Evolutionary conservation across 2,113 vertebrate genomes (phyloP), one percentile per base, ranked within the genome.

Genomic region (Zootoca vivipara): DNA sequence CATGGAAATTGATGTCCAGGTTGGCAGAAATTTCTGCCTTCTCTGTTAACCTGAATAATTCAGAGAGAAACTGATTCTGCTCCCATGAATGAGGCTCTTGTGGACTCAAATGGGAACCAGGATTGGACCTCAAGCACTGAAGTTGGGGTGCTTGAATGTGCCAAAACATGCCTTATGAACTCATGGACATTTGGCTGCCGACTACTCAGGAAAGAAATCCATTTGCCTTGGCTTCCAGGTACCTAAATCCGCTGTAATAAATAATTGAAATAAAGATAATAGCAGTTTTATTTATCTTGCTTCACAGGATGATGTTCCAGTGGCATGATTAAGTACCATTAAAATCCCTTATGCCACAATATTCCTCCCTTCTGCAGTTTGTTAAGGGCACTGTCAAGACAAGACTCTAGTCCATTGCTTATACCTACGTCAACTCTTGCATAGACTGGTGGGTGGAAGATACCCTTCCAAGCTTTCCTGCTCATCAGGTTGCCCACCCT

Each of bases 11-110:
- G 30, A 33, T 38, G 64, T 78, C 40, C 30, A 7, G 87, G 18
- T 69, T 87, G 87, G 58, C 65, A 89, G 78, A 90, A 62, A 70
- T 46, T n/a, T n/a, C 62, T 90, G 87, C 13, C 7, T 30, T 88
- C 42, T 87, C 0, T 85, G 92, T 93, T 92, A 89, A 92, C 87
- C 92, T 93, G 89, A 93, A 90, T 92, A 28, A 90, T 87, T 93
- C 52, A 87, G 52, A 92, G n/a, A 88, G 78, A 73, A 52, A 82
- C 77, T 86, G 84, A 89, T 92, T 86, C 80, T 89, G 35, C n/a
- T 83, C 88, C 81, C 62, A 73, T 85, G 70, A 85, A 35, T 84
- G 9, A 83, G 78, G 82, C 85, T 92, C 79, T 69, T 70, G 85
- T 88, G 38, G 88, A 30, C 42, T 89, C 33, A 13, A 78, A 38